Evolutionary conservation across 2,797 vertebrate species (phyloP).

Genomic region (Acropternis orthonyx): DNA sequence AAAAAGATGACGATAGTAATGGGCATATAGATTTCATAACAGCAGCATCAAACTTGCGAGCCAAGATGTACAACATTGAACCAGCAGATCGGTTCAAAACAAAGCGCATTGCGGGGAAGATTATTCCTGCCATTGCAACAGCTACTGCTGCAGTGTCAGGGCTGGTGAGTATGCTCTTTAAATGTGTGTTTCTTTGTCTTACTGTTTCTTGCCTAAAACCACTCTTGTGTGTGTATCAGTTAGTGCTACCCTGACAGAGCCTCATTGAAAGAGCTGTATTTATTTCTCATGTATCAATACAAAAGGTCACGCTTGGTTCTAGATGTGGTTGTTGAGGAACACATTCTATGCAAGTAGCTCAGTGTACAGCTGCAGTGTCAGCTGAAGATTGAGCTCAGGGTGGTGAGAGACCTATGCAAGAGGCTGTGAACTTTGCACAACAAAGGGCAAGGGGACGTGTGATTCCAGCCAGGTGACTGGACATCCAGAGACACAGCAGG

Average conservation of each 20-base stretch:
- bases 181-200: background rate
- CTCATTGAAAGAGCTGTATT: background rate
- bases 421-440: background rate
- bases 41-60: slow-evolving; percentile 90
- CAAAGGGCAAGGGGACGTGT: background rate
- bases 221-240: background rate
- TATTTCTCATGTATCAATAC: background rate
- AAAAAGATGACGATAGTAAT: slow-evolving; percentile 93
- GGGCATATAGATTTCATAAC: slow-evolving; percentile 94
- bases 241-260: background rate
- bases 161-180: slow-evolving; percentile 80
- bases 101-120: slow-evolving; percentile 97
- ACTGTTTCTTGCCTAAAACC: background rate
- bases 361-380: background rate
- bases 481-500: background rate
- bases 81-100: slow-evolving; percentile 94
- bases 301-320: background rate
- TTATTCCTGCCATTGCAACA: slow-evolving; percentile 97
- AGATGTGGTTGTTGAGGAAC: background rate
- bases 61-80: slow-evolving; percentile 93
- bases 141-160: slow-evolving; percentile 96
- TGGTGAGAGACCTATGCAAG: background rate
- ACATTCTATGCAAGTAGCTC: background rate
- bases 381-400: background rate
- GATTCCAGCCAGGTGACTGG: background rate